Evolutionary conservation across 2,113 vertebrate species (phyloP).

Genomic region (mouse (Mus musculus)): GRCm39 chr8:69821001-69821500

Average conservation of each 20-base stretch:
- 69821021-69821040: too few relatives aligned
- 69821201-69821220: constrained; percentile 30
- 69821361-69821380: background rate
- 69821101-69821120: too few relatives aligned
- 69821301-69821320: constrained; percentile 33
- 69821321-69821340: constrained; percentile 36
- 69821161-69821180: constrained; percentile 49
- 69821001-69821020: too few relatives aligned
- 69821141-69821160: constrained; percentile 55
- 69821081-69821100: too few relatives aligned
- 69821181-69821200: constrained; percentile 42
- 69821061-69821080: too few relatives aligned
- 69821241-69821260: constrained; percentile 53
- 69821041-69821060: too few relatives aligned
- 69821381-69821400: background rate
- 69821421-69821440: background rate
- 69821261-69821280: constrained; percentile 43
- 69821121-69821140: background rate
- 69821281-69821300: background rate
- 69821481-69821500: background rate
- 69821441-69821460: background rate
- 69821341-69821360: constrained; percentile 50
- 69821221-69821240: constrained; percentile 40
- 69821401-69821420: background rate
- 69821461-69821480: background rate